These are phyloP conservation scores for Caradrina kadenii DNA, from an alignment of 2,888 invertebrate genomes.

Conservation along the genomic window DNA sequence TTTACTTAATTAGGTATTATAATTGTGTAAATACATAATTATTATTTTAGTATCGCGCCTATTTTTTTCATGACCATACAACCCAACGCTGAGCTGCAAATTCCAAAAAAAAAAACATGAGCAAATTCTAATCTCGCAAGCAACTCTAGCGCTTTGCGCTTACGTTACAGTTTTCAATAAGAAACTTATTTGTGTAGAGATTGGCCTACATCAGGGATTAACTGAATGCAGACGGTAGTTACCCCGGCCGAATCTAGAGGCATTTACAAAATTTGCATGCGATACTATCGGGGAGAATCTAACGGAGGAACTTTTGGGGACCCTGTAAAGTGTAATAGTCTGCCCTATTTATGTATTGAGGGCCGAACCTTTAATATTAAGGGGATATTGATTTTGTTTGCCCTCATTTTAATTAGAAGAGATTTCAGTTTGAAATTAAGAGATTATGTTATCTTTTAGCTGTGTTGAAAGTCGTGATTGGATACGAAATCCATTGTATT, in stretches of 20 bases:
- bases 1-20: no score
- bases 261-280: slow-evolving; percentile 84
- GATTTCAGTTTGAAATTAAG: slow-evolving; percentile 48
- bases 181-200: slow-evolving; percentile 71
- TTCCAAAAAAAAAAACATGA: no score
- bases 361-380: slow-evolving; percentile 36
- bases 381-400: slow-evolving; percentile 47
- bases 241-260: slow-evolving; percentile 64
- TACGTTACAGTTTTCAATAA: slow-evolving; percentile 56
- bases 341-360: slow-evolving; percentile 60
- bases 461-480: slow-evolving; percentile 18
- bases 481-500: slow-evolving; percentile 3
- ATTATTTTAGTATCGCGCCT: no score
- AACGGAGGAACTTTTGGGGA: slow-evolving; percentile 77
- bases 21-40: no score
- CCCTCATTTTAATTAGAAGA: slow-evolving; percentile 55
- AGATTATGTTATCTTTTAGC: slow-evolving; percentile 41
- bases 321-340: slow-evolving; percentile 65
- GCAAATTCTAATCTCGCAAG: no score
- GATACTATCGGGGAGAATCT: slow-evolving; percentile 77
- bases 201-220: slow-evolving; percentile 77
- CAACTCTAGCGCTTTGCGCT: no score
- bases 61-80: no score
- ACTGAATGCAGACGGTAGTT: slow-evolving; percentile 74
- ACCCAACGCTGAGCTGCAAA: no score